Conservation (phyloP, 2,797 vertebrate species). For the Eulemur coronatus region DNA sequence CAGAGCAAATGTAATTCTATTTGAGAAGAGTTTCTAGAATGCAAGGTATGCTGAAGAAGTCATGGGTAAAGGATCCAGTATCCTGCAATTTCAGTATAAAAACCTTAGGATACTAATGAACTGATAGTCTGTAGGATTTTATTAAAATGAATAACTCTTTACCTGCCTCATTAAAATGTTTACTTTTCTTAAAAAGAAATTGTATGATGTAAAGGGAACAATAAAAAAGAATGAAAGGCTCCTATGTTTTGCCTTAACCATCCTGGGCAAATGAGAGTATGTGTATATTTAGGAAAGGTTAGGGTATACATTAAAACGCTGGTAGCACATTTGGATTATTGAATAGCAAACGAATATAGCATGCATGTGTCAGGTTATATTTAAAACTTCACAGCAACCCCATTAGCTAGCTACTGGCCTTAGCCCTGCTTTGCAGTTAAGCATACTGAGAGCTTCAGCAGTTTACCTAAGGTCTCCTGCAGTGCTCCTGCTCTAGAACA, state of each 20-base stretch:
- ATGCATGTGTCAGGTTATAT: fast-evolving
- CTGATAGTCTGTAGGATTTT: background rate
- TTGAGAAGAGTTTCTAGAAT: background rate
- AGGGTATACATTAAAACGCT: fast-evolving
- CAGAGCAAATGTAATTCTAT: background rate
- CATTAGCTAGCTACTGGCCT: too few relatives aligned
- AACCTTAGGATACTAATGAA: background rate
- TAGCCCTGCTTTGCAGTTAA: background rate
- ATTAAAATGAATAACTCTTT: background rate
- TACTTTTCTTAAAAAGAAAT: background rate
- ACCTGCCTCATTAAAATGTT: background rate
- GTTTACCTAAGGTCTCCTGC: too few relatives aligned
- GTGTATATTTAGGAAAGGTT: background rate
- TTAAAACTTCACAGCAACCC: background rate
- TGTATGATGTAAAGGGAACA: background rate
- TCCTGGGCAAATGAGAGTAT: too few relatives aligned
- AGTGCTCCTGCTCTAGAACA: background rate
- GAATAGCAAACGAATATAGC: fast-evolving
- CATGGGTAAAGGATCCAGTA: background rate
- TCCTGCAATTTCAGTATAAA: background rate
- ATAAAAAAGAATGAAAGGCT: background rate
- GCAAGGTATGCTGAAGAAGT: background rate
- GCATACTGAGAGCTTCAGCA: background rate
- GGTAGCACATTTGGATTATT: background rate
- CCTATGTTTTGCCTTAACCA: background rate